Evolutionary conservation across 2,888 invertebrate genomes (phyloP).

Genomic region (Busseola fusca): DNA sequence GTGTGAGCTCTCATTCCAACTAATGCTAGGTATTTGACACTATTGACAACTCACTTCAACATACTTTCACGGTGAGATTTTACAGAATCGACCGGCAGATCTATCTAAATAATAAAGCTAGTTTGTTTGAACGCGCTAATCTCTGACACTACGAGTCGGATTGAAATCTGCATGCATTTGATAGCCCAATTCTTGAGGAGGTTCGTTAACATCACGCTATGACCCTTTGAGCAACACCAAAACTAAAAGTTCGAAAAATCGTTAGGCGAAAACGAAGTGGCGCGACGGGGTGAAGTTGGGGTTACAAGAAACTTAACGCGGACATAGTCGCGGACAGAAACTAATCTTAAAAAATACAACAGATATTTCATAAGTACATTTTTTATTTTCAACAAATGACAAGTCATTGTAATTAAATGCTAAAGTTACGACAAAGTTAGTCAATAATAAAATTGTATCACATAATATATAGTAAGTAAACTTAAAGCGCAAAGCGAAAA

Average conservation of each 20-base stretch:
- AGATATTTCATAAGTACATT: constrained; percentile 6
- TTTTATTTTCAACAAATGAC: constrained; percentile 34
- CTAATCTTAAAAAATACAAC: constrained; percentile 8
- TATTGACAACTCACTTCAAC: too few relatives aligned
- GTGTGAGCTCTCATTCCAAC: too few relatives aligned
- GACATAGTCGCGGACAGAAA: not conserved
- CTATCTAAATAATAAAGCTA: not conserved
- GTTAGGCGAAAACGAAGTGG: not conserved
- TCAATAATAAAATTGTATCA: constrained; percentile 30
- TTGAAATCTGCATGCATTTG: not conserved
- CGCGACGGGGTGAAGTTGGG: not conserved
- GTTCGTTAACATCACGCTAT: not conserved
- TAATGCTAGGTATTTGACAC: too few relatives aligned
- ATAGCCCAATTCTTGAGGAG: not conserved
- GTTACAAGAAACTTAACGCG: not conserved
- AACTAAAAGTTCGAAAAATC: not conserved
- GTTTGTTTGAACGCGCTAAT: not conserved
- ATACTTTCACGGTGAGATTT: too few relatives aligned
- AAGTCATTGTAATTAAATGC: constrained; percentile 19
- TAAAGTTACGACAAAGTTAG: constrained; percentile 39
- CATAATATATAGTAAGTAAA: constrained; percentile 10
- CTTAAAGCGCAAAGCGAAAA: constrained; percentile 9
- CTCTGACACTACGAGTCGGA: not conserved
- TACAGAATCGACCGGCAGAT: too few relatives aligned
- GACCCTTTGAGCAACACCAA: not conserved